Evolutionary conservation across 2,797 vertebrate genomes (phyloP), one percentile per base, ranked within the genome.

Genomic region (Poeciliopsis infans): DNA sequence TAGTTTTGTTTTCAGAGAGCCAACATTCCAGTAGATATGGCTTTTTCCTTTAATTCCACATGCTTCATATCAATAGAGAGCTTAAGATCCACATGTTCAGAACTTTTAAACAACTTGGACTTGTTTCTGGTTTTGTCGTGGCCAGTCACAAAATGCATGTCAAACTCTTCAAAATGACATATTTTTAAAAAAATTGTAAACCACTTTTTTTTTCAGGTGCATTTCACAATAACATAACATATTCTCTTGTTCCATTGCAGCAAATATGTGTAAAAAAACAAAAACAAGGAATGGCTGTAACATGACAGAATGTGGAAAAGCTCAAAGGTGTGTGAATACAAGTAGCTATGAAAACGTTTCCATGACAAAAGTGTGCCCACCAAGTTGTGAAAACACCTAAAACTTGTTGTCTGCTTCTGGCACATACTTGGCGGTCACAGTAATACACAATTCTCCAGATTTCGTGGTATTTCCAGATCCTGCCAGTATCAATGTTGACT

Each of bases 401-500:
- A 83, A 80, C 70, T 74, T 74, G 46, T 33, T 69, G n/a, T 77
- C 25, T 66, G 18, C 53, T 43, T 75, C 78, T 87, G 51, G 47
- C 64, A 83, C 68, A 59, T 7, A 46, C 43, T 71, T 36, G 13
- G 76, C 31, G 79, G 66, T 1, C 79, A 69, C 18, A 74, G 77
- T 57, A 82, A 79, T 47, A 72, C 28, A 73, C 46, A 31, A 45
- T 75, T 88, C 79, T 83, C 59, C 81, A 84, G 70, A 72, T 79
- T 39, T 79, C 76, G 31, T 83, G 82, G 72, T 83, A 79, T 90
- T 90, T 88, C 77, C 77, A 80, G 2, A 83, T 78, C 11, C 15
- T 85, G 78, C 74, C 81, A 83, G 41, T 79, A 77, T 85, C 55
- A 88, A 2, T 88, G 86, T 82, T 89, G 85, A 85, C 77, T 85